Conservation (phyloP, 2,888 invertebrate genomes). For the Habroteleia sp. region DNA sequence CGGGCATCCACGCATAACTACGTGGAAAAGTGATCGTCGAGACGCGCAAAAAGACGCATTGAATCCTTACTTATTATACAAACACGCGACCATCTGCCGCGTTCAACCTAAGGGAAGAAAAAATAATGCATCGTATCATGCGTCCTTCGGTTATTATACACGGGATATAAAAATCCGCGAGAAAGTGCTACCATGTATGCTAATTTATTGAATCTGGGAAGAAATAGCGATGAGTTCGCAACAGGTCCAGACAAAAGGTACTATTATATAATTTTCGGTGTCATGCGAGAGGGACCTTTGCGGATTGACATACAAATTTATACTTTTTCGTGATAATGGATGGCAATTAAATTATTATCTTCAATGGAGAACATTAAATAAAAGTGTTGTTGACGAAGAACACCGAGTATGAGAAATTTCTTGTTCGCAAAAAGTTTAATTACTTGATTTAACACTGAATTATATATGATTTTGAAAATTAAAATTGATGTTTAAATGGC, state of each 20-base stretch:
- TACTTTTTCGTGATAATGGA: conserved; percentile 51
- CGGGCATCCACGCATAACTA: conserved; percentile 50
- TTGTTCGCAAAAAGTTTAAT: too few species aligned
- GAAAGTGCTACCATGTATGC: conserved; percentile 47
- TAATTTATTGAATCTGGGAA: conserved; percentile 57
- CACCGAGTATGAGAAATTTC: too few species aligned
- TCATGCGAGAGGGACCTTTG: conserved; percentile 50
- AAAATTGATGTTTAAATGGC: too few species aligned
- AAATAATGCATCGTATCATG: conserved; percentile 24
- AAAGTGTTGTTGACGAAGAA: too few species aligned
- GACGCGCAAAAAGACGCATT: conserved; percentile 54
- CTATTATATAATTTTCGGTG: too few species aligned
- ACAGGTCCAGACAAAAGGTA: too few species aligned
- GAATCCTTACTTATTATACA: conserved; percentile 55
- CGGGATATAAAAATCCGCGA: conserved; percentile 15
- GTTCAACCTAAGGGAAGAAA: conserved; percentile 4
- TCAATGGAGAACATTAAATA: too few species aligned
- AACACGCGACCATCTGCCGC: conserved; percentile 44
- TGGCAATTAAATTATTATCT: conserved; percentile 50
- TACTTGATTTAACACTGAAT: too few species aligned
- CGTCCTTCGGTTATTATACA: conserved; percentile 19
- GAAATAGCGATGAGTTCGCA: conserved; percentile 30
- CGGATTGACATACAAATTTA: conserved; percentile 43
- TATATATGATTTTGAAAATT: too few species aligned
- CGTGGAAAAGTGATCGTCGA: conserved; percentile 45